Evolutionary conservation across 2,113 vertebrate species (phyloP).

Genomic region (Phoenicopterus ruber): DNA sequence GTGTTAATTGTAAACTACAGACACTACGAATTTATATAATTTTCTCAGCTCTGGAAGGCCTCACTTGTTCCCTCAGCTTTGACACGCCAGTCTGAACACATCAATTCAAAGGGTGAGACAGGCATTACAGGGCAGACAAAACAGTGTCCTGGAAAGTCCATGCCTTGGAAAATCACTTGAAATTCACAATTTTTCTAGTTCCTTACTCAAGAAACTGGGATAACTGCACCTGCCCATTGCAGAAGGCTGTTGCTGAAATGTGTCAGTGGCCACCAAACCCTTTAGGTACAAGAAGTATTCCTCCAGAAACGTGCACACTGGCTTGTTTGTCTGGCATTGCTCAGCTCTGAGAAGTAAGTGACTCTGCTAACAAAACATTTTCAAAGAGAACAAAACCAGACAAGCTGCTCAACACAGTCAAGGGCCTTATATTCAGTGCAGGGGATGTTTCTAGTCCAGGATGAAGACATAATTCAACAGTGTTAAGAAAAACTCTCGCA

Average conservation of each 20-base stretch:
- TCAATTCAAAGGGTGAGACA: neutral
- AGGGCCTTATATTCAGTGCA: neutral
- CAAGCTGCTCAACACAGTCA: neutral
- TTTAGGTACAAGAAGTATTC: neutral
- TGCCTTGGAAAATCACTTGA: neutral
- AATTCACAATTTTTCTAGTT: neutral
- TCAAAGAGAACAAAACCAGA: neutral
- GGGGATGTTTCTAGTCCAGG: neutral
- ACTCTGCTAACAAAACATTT: neutral
- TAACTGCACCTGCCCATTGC: neutral
- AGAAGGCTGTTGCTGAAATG: neutral
- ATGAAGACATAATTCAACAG: neutral
- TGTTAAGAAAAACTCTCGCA: neutral
- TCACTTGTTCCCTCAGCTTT: neutral
- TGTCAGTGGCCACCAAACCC: neutral
- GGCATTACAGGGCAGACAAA: neutral
- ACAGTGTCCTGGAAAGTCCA: rapidly evolving
- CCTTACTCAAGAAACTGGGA: neutral
- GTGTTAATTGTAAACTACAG: conserved; percentile 42
- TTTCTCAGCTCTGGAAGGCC: neutral
- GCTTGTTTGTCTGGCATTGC: neutral
- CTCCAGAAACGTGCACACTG: neutral
- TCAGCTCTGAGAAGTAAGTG: neutral
- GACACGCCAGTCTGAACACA: neutral
- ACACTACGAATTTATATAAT: neutral